These are phyloP conservation scores for Platerodrilus igneus DNA, from an alignment of 2,888 invertebrate genomes.

Conservation along the genomic window DNA sequence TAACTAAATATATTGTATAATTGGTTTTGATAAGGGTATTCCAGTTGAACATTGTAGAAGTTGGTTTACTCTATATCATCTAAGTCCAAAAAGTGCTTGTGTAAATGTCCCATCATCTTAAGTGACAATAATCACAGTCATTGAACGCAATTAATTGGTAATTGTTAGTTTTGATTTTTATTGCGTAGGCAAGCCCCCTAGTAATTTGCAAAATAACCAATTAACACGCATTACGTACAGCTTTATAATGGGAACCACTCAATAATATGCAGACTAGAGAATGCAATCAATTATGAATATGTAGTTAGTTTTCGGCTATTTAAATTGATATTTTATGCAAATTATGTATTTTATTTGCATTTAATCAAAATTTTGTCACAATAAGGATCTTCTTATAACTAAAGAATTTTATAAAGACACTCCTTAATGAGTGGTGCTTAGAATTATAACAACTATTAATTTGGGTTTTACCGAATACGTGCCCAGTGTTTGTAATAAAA, in stretches of 20 bases:
- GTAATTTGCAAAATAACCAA: conserved; percentile 22
- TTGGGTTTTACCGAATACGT: conserved; percentile 30
- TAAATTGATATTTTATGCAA: too few relatives aligned
- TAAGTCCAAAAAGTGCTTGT: conserved; percentile 25
- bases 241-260: too few relatives aligned
- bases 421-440: conserved; percentile 28
- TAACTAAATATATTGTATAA: conserved; percentile 48
- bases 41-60: conserved; percentile 31
- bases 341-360: too few relatives aligned
- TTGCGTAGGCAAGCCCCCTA: conserved; percentile 28
- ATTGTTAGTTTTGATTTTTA: conserved; percentile 46
- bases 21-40: conserved; percentile 49
- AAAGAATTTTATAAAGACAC: conserved; percentile 21
- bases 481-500: conserved; percentile 21
- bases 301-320: too few relatives aligned
- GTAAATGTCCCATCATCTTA: conserved; percentile 44
- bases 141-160: conserved; percentile 47
- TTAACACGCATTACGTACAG: too few relatives aligned
- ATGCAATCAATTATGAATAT: too few relatives aligned
- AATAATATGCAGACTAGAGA: too few relatives aligned
- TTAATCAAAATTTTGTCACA: too few relatives aligned
- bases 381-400: too few relatives aligned
- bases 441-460: conserved; percentile 29
- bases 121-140: conserved; percentile 49
- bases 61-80: conserved; percentile 19